Percentiles rank a stretch among this genome's conserved stretches.
Conservation (phyloP, 2,888 invertebrate species). For the Apotomis betuletana region DNA sequence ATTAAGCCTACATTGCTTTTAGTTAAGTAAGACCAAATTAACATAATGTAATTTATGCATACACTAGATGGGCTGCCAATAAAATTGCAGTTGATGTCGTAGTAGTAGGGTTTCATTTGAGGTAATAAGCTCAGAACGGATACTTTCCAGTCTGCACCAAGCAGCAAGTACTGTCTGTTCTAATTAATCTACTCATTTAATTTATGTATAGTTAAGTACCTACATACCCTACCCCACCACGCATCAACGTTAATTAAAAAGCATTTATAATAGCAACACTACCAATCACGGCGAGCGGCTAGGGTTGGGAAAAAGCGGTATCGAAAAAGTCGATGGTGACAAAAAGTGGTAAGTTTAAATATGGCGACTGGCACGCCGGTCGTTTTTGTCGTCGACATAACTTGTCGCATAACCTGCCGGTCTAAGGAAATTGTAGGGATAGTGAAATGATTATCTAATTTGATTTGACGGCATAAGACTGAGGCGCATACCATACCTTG, state of each 20-base stretch:
- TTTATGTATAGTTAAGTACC: conserved; percentile 2
- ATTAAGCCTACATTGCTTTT: too few relatives aligned
- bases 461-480: conserved; percentile 25
- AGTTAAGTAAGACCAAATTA: too few relatives aligned
- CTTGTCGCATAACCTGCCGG: conserved; percentile 35
- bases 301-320: conserved; percentile 29
- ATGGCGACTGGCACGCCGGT: conserved; percentile 31
- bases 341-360: conserved; percentile 38
- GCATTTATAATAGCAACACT: conserved; percentile 37
- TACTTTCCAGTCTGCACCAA: too few relatives aligned
- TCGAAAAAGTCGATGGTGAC: conserved; percentile 21
- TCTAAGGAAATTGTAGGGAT: conserved; percentile 30
- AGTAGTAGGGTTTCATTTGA: too few relatives aligned
- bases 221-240: conserved; percentile 13
- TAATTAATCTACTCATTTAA: background rate
- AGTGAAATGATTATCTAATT: conserved; percentile 34
- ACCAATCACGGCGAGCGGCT: conserved; percentile 37
- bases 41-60: too few relatives aligned
- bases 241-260: conserved; percentile 35
- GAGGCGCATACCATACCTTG: conserved; percentile 12
- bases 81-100: too few relatives aligned
- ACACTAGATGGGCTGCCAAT: too few relatives aligned
- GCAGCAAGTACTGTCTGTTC: background rate
- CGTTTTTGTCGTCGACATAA: conserved; percentile 36
- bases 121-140: too few relatives aligned